Conservation (phyloP, 2,113 vertebrate species). For the Delphinus delphis region DNA sequence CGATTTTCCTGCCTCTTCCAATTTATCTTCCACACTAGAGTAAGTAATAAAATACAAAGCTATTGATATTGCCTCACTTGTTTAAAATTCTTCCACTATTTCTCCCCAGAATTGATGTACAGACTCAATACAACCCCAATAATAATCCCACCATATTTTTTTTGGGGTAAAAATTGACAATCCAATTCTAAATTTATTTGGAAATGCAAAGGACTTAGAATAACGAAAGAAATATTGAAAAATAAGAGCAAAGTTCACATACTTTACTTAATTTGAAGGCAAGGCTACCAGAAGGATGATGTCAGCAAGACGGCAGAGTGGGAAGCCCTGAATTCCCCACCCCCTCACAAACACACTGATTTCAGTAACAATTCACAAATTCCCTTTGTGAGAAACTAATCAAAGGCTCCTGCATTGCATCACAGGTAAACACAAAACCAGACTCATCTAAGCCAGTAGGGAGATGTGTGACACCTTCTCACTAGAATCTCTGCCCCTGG, state of each 20-base stretch:
- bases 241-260: background rate
- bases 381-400: background rate
- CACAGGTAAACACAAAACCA: background rate
- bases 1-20: background rate
- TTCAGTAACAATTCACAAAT: background rate
- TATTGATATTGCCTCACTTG: background rate
- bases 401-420: background rate
- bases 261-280: background rate
- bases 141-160: background rate
- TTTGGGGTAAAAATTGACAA: fast-evolving
- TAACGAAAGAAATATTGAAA: background rate
- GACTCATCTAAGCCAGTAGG: background rate
- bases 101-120: background rate
- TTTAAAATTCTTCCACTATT: background rate
- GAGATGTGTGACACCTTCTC: background rate
- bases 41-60: background rate
- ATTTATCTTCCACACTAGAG: background rate
- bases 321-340: background rate
- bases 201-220: background rate
- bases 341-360: background rate
- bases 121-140: background rate
- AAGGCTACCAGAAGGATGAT: background rate
- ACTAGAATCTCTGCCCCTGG: background rate
- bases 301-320: background rate
- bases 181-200: background rate